Evolutionary conservation across 2,113 vertebrate genomes (phyloP), one percentile per base, ranked within the genome.

Genomic region (Pao palembangensis): DNA sequence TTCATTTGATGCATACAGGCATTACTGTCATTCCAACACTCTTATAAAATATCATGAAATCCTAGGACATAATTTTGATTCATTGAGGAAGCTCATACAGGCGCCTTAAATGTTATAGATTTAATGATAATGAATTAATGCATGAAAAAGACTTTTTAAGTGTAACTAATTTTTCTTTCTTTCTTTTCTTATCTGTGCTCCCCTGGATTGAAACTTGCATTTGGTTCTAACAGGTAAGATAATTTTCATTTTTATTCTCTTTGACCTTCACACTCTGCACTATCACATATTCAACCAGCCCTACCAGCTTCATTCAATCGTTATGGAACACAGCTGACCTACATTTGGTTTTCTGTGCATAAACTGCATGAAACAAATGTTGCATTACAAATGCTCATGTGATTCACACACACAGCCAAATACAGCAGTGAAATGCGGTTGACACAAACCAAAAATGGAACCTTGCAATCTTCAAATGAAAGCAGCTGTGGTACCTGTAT

Each of bases 141-240:
- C 4, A 4, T 12, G 34, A 38, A 11, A 38, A 38, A 38, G 2
- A 7, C 7, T 47, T 16, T 17, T 8, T n/a, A 46, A 44, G 13
- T 25, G 59, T 82, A 59, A 78, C 43, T 56, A 4, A 54, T 21
- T 8, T 42, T 44, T 44, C 15, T 15, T 20, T 73, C 0, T 68
- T 60, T 0, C 67, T 57, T 48, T 31, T 60, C 66, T 61, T 64
- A 21, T 67, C 15, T 23, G 38, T 66, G 60, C 51, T 52, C 54
- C 28, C 50, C 71, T 47, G 74, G 55, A 72, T 53, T 56, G 48
- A 38, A 77, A 63, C 62, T 6, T 69, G 56, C 51, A 53, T 46
- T 54, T 56, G 3, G 0, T 41, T 61, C 14, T 15, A 71, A 19
- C 47, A 86, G 81, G 84, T 85, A 85, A 82, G 84, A 65, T 0